phyloP scores from a whole-genome alignment of 2,888 invertebrate species.

The Stenoptilia bipunctidactyla region DNA sequence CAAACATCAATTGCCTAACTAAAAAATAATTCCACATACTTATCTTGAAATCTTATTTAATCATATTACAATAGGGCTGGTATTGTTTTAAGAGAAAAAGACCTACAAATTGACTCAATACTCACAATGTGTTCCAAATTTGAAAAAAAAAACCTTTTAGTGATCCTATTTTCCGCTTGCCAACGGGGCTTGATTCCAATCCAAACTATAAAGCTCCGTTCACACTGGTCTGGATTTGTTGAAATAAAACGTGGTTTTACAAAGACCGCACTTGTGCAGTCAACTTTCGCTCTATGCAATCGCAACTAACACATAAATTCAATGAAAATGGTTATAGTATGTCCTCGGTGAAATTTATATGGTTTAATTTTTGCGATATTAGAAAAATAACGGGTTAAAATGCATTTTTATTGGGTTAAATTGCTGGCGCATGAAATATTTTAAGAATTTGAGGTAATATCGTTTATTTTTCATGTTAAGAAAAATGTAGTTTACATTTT shows the following conservation, averaged over 20 bases:
- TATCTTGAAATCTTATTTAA: too few species aligned
- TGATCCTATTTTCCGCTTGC: background rate
- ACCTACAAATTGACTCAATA: too few species aligned
- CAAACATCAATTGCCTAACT: too few species aligned
- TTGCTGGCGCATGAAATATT: too few species aligned
- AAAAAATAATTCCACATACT: too few species aligned
- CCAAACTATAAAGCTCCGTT: background rate
- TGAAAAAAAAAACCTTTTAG: too few species aligned
- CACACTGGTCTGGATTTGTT: slow-evolving; percentile 10
- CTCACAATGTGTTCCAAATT: too few species aligned
- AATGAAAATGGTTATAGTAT: background rate
- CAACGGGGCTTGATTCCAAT: background rate
- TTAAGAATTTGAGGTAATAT: too few species aligned
- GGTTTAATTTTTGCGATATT: background rate
- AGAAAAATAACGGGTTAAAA: background rate
- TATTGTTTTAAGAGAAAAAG: too few species aligned
- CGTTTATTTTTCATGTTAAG: too few species aligned
- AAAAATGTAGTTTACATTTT: too few species aligned
- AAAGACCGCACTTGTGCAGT: slow-evolving; percentile 27
- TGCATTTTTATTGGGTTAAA: background rate
- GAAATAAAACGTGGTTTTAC: slow-evolving; percentile 25
- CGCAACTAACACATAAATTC: background rate
- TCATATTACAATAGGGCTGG: too few species aligned
- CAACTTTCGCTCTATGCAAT: slow-evolving; percentile 18
- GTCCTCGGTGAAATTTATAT: background rate